Base-by-base conservation (phyloP, 30 jellyfish, hydroid and myxozoan genomes). In the Aurelia aurita region DNA sequence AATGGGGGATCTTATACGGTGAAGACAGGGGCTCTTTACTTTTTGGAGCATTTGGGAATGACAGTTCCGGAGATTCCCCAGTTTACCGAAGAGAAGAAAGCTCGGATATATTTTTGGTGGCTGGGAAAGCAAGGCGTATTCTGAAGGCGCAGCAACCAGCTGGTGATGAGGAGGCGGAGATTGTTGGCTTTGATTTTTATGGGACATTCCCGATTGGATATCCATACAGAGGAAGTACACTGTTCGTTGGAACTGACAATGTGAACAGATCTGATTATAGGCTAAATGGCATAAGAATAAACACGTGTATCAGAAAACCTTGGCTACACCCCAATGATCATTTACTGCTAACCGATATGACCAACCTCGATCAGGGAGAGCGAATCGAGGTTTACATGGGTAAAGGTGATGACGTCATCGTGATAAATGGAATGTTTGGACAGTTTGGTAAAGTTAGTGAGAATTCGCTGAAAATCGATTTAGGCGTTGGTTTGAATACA, bases 261-360 rank as follows among this genome's bases (percentile, higher is more conserved):
- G 60, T 83, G 16, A 75, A 83, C 66, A 83, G 77, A 14, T 63
- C 85, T 29, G 85, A 83, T 20, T 69, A 83, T 69, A 51, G 93
- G 61, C 46, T 83, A 34, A 83, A 83, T 53, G 85, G 93, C 62
- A 27, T 83, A 8, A 45, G 64, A 35, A 83, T 83, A 47, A 83
- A 83, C 65, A 83, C 93, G 32, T 74, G 87, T 43, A 25, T 83
- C 8, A 58, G 43, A 1, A 83, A 83, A 58, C 86, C 77, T 4
- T 83, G 93, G 93, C 72, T 45, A 4, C 93, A 71, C 61, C 93
- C 93, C 18, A 60, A 70, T 39, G 93, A 83, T 79, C 86, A 69
- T 18, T 65, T 83, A 57, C 65, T 83, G 29, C 45, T 83, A 54
- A 70, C 93, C 13, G 93, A 83, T 54, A 83, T 83, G 93, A 27